Evolutionary conservation across 2,113 vertebrate genomes (phyloP), one percentile per base, ranked within the genome.

Genomic region (Bubo blakistoni): DNA sequence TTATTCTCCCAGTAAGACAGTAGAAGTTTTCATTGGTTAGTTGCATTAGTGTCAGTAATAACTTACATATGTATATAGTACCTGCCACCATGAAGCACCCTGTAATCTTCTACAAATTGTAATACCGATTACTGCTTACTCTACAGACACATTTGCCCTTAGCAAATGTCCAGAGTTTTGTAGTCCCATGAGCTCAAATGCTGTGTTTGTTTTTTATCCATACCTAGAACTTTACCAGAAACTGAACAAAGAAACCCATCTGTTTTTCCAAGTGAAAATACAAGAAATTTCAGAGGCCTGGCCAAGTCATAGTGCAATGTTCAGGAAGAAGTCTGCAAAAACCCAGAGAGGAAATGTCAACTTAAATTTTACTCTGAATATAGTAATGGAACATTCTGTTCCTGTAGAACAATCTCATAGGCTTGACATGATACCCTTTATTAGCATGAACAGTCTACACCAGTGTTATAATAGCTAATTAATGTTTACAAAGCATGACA

Each of bases 211-310:
- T 90, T 92, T 79, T 58, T 40, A 67, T 54, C 32, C 7, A 19
- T 21, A 58, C 1, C 5, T 38, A 82, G 38, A 76, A 66, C 20
- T 67, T 77, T 18, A 61, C 14, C 6, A 91, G 36, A 55, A 67
- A 46, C 13, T 3, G 3, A 8, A 32, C 8, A 10, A 52, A 34
- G 4, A 9, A 2, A 1, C 4, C 2, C 6, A n/a, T 2, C 3
- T 61, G 4, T 21, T 86, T 70, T 63, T 79, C 9, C 16, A 54
- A 20, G 13, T 5, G 13, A 84, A 94, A 88, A 79, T 57, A 13
- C 5, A 81, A 18, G 5, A 74, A 34, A 87, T 89, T 59, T 79
- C 30, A 44, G 54, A 81, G 24, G 7, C 25, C 36, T 86, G 9
- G 6, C 1, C 52, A 79, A 65, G 10, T 6, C 19, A 20, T 25